These are phyloP conservation scores for Lepidostoma basale DNA, from an alignment of 1,140 invertebrate genomes.

Conservation along the genomic window DNA sequence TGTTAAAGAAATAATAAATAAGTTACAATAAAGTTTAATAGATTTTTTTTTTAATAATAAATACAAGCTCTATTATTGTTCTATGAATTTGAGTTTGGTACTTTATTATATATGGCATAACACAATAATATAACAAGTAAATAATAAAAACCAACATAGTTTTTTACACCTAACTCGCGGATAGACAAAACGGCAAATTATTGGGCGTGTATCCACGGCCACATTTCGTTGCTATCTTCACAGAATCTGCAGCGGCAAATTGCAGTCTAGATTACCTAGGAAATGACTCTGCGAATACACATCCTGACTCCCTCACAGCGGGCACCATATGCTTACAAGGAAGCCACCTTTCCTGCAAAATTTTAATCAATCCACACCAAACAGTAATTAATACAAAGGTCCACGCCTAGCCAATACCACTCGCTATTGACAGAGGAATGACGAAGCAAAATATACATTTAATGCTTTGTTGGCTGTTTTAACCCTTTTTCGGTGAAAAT, in stretches of 20 bases:
- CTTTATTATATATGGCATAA: no score
- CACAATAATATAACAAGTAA: no score
- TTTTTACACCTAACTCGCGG: no score
- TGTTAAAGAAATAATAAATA: no score
- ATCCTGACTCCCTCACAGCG: slow-evolving; percentile 8
- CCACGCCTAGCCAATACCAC: not conserved
- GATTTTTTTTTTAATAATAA: no score
- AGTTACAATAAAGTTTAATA: no score
- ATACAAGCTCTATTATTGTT: no score
- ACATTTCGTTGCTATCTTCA: no score
- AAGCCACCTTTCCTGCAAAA: slow-evolving; percentile 16
- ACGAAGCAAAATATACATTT: not conserved
- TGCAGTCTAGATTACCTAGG: slow-evolving; percentile 25
- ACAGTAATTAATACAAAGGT: slow-evolving; percentile 19
- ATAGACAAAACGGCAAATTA: no score
- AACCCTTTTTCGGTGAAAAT: not conserved
- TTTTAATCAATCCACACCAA: slow-evolving; percentile 21
- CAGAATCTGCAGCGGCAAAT: slow-evolving; percentile 5
- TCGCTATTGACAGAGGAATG: slow-evolving; percentile 4
- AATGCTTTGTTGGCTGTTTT: not conserved
- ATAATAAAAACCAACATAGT: no score
- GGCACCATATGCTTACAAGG: slow-evolving; percentile 23
- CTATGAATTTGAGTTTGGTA: no score
- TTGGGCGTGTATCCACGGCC: no score
- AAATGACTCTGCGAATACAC: slow-evolving; percentile 16